phyloP scores from a whole-genome alignment of 2,113 vertebrate species.

The Pygoscelis antarcticus region DNA sequence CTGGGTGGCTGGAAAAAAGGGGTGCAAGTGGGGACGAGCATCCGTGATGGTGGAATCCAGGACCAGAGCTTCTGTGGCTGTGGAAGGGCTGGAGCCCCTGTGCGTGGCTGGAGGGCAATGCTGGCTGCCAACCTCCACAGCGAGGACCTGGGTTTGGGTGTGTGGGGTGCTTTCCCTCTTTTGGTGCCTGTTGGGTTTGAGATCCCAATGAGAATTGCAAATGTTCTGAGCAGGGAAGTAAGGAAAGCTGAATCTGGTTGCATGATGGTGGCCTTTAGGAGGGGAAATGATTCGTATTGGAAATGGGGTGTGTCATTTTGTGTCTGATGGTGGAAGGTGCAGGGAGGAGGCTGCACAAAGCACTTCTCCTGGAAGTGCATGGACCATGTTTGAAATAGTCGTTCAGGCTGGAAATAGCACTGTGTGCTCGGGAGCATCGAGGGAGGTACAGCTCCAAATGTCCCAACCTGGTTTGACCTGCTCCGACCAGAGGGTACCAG shows the following conservation, averaged over 20 bases:
- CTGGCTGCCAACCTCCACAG: not conserved
- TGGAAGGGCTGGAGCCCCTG: not conserved
- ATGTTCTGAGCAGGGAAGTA: not conserved
- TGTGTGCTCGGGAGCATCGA: fast-evolving
- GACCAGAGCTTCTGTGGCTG: not conserved
- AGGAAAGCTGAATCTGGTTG: not conserved
- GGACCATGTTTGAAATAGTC: not conserved
- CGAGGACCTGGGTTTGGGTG: not conserved
- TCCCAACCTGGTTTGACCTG: not conserved
- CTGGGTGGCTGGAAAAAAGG: not conserved
- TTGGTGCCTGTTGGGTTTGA: not conserved
- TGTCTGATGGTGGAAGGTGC: not conserved
- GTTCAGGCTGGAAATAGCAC: not conserved
- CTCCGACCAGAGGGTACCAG: not conserved
- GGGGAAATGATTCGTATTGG: not conserved
- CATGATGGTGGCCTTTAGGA: not conserved
- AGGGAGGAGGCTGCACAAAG: not conserved
- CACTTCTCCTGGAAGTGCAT: not conserved
- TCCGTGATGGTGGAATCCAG: not conserved
- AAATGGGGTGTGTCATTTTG: not conserved
- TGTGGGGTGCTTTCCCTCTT: not conserved
- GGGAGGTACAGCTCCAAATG: not conserved
- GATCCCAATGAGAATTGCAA: not conserved
- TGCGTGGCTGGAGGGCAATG: not conserved
- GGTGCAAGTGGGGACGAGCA: not conserved